Evolutionary conservation across 2,797 vertebrate species (phyloP), one percentile per base, ranked within the genome.

Genomic region (Amblyraja radiata): DNA sequence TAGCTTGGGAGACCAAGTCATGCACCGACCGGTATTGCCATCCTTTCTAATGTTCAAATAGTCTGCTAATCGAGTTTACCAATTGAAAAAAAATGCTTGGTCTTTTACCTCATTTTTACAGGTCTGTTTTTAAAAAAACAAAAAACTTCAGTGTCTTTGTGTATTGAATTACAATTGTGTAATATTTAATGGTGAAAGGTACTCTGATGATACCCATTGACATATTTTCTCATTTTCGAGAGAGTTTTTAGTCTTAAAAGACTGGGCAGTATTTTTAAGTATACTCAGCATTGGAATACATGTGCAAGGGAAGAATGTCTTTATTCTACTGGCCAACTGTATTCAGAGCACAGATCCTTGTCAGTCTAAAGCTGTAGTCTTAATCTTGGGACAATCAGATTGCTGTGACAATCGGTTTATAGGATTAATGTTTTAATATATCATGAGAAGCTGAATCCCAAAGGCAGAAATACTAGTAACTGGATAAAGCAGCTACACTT

Each of bases 101-200:
- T 92, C 90, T 92, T 74, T 92, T 92, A 74, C 90, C 90, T 92
- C 90, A 71, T 92, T 92, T 92, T 92, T 92, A 76, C 90, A 92
- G 90, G 71, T 92, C 73, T 92, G 90, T 92, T 28, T 74, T 68
- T 68, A 1, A n/a, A n/a, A 63, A 58, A 32, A 32, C 32, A 32
- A 83, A 23, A 68, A 68, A 16, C 13, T 14, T 92, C 3, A 3
- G 10, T 73, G 90, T 92, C 16, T 76, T 73, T 92, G 68, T 23
- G 25, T 28, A 76, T 76, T 92, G 73, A 92, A 92, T 58, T 76
- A 76, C 73, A 39, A 39, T 39, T 92, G 36, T 91, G 68, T 76
- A 68, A 92, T 92, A 46, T 92, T 92, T 92, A 92, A 92, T 16
- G 46, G 90, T 76, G 90, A 74, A 73, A 91, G 91, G 36, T 91